Evolutionary conservation across 2,888 invertebrate genomes (phyloP), one percentile per base, ranked within the genome.

Genomic region (Metalampra italica): DNA sequence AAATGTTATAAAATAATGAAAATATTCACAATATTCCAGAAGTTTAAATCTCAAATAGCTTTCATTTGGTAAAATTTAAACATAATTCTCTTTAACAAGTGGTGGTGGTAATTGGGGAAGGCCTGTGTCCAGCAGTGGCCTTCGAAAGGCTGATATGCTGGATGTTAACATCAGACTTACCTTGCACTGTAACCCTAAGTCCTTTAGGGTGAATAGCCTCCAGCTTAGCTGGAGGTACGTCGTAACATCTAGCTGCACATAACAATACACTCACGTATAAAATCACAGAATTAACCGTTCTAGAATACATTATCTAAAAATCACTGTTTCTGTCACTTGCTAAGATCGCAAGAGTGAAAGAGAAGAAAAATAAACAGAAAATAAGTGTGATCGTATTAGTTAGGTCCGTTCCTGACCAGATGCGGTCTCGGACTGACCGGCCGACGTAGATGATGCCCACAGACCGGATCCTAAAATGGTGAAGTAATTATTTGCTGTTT

Each of bases 121-220:
- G n/a, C n/a, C n/a, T n/a, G n/a, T n/a, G n/a, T n/a, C n/a, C n/a
- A n/a, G n/a, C n/a, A n/a, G n/a, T n/a, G n/a, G n/a, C n/a, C n/a
- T n/a, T n/a, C n/a, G n/a, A n/a, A n/a, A n/a, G n/a, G n/a, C n/a
- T n/a, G n/a, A n/a, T n/a, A n/a, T n/a, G n/a, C n/a, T n/a, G n/a
- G n/a, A 22, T 22, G 5, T 22, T 22, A 22, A 22, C 5, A 22
- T 22, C 22, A 22, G 22, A 22, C 22, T 5, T 71, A 92, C 93
- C 91, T 66, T 92, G 92, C 56, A 93, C 79, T 0, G 92, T 92
- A 7, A 92, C 91, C 36, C 90, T 79, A 0, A 93, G 64, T 55
- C 93, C 93, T 71, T 71, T 88, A 0, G 93, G 93, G 55, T 81
- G 78, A 11, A 92, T 82, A 0, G 91, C 91, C 67, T 92, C 91